Base-by-base conservation (phyloP, 2,113 vertebrate species). In the Mustelus asterias region DNA sequence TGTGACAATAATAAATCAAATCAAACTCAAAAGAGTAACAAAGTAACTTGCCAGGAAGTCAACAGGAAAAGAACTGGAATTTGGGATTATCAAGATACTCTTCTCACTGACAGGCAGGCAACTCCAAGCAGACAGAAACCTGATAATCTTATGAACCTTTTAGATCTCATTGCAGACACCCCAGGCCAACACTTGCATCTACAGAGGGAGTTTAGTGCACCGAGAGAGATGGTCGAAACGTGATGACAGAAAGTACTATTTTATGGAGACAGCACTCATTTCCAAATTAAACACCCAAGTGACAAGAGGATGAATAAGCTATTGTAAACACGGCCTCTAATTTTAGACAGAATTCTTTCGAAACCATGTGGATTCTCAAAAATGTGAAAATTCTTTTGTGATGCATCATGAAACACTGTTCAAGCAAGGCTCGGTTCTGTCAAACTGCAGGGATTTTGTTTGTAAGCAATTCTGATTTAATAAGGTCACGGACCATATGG, bases 391-490 rank as follows among this genome's bases (percentile, higher is more conserved):
- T 95, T 95, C 94, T 72, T 95, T 95, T 76, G 22, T 33, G 22
- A 70, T 95, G 37, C 65, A 70, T 95, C 94, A 95, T 95, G 94
- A 95, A 95, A 95, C 44, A 29, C 94, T 95, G 44, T 48, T 44
- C 69, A 33, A 72, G 93, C 63, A 44, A 94, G 44, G 18, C 65
- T 69, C 63, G 0, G 65, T 70, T 95, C 94, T 95, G 94, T 95
- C 69, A 95, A 95, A 95, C 94, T 72, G 41, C 2, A 54, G 65
- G 65, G 67, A 72, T 72, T 95, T 95, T 95, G 94, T 95, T 95
- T 95, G 94, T 95, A 95, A 95, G 94, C 94, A 95, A 95, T 22
- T 95, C 94, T 95, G 94, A 95, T 95, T 95, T 95, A 95, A 95
- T 95, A 95, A 95, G 94, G 69, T 76, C 94, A 95, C 11, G 22